phyloP scores from a whole-genome alignment of 2,797 vertebrate genomes.

The Tangara arthus region DNA sequence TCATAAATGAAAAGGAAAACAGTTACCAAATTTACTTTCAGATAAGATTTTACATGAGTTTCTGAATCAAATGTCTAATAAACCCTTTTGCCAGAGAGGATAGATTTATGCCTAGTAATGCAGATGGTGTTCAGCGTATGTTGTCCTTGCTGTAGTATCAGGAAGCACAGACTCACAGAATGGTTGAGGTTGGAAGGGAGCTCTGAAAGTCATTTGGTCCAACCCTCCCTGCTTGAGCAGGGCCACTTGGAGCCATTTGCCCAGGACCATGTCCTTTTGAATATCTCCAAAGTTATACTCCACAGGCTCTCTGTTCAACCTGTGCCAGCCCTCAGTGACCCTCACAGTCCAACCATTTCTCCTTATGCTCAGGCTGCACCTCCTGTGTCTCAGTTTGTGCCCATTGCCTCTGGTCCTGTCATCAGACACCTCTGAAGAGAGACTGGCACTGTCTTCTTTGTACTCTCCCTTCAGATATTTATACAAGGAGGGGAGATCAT shows the following conservation, averaged over 20 bases:
- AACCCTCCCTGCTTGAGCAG: not conserved
- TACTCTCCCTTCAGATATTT: not conserved
- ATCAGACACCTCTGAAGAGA: not conserved
- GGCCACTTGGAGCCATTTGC: not conserved
- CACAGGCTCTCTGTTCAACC: not conserved
- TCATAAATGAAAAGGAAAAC: conserved; percentile 8
- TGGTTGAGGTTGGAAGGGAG: not conserved
- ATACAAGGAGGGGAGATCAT: not conserved
- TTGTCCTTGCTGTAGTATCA: not conserved
- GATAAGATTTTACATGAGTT: not conserved
- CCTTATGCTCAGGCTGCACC: not conserved
- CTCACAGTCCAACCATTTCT: not conserved
- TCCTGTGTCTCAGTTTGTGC: not conserved
- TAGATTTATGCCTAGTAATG: not conserved
- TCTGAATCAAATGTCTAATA: conserved; percentile 4
- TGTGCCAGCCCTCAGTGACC: not conserved
- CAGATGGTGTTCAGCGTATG: not conserved
- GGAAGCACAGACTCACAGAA: not conserved
- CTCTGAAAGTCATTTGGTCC: not conserved
- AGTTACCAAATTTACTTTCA: not conserved
- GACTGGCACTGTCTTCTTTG: not conserved
- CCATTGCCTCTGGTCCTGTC: not conserved
- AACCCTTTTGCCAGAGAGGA: not conserved
- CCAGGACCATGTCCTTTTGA: not conserved
- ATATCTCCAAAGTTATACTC: not conserved